These are phyloP conservation scores for Montipora capricornis DNA, from an alignment of 64 coral and sea anemone genomes.

Conservation along the genomic window DNA sequence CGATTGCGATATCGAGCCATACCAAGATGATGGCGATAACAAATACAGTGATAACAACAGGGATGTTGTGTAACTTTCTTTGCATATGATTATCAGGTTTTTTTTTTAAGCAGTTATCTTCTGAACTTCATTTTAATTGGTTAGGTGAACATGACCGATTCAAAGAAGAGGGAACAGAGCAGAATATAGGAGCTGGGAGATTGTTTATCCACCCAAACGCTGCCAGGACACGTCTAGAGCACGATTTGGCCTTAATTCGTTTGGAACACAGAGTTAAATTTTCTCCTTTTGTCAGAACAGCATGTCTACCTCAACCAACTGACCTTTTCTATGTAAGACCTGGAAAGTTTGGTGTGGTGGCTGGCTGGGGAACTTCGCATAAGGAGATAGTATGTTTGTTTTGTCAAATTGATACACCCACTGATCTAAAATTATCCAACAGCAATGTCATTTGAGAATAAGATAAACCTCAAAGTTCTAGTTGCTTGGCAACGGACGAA, in stretches of 20 bases:
- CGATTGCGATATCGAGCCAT: too few relatives aligned
- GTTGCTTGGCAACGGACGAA: too few relatives aligned
- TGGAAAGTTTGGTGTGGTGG: conserved; percentile 53
- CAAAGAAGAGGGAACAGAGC: conserved; percentile 87
- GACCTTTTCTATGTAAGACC: conserved; percentile 77
- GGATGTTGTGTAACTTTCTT: too few relatives aligned
- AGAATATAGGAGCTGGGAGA: conserved; percentile 64
- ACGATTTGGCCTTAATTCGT: conserved; percentile 83
- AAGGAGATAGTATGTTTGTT: not conserved
- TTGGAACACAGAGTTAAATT: conserved; percentile 75
- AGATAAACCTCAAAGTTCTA: too few relatives aligned
- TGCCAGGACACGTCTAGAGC: conserved; percentile 26
- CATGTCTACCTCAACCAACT: conserved; percentile 68
- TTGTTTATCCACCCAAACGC: conserved; percentile 63
- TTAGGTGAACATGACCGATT: conserved; percentile 83
- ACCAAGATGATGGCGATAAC: too few relatives aligned
- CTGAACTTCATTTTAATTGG: not conserved
- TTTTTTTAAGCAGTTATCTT: not conserved
- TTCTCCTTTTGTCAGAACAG: conserved; percentile 81
- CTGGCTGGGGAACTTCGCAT: conserved; percentile 94
- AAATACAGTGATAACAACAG: too few relatives aligned
- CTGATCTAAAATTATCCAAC: too few relatives aligned
- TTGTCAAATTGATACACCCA: not conserved
- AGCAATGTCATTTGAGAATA: too few relatives aligned
- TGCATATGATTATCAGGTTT: too few relatives aligned